Percentiles rank a stretch among this genome's conserved stretches.
phyloP scores from a whole-genome alignment of 2,113 vertebrate species.

The Austrofundulus limnaeus region DNA sequence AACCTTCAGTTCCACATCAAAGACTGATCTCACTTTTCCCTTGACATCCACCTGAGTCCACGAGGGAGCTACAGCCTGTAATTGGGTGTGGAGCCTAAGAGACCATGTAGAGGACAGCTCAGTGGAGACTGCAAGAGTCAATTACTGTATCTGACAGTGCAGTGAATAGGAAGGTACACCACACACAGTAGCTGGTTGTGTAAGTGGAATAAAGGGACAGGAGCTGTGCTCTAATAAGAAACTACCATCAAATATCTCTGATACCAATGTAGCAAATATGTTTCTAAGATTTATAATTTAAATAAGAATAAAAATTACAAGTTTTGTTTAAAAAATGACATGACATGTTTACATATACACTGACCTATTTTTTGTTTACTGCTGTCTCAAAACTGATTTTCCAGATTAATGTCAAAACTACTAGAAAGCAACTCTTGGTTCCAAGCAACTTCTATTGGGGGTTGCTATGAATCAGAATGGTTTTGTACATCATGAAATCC shows the following conservation, averaged over 20 bases:
- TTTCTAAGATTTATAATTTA: no score
- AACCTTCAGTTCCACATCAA: slow-evolving; percentile 39
- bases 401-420: neutral
- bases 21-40: slow-evolving; percentile 43
- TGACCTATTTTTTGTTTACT: no score
- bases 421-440: neutral
- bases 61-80: slow-evolving; percentile 61
- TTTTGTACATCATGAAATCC: no score
- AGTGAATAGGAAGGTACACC: slow-evolving; percentile 57
- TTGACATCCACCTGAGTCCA: slow-evolving; percentile 36
- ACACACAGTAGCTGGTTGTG: slow-evolving; percentile 50
- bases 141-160: slow-evolving; percentile 69
- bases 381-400: no score
- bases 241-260: slow-evolving; percentile 44
- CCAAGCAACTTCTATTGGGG: neutral
- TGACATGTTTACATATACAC: no score
- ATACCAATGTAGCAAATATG: no score
- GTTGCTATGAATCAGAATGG: no score
- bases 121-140: slow-evolving; percentile 66
- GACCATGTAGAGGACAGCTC: slow-evolving; percentile 63
- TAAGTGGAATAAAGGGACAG: slow-evolving; percentile 51
- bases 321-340: no score
- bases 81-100: slow-evolving; percentile 66
- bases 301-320: no score
- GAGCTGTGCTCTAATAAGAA: slow-evolving; percentile 41